Conservation (phyloP, 2,888 invertebrate species). For the Tipula lateralis region DNA sequence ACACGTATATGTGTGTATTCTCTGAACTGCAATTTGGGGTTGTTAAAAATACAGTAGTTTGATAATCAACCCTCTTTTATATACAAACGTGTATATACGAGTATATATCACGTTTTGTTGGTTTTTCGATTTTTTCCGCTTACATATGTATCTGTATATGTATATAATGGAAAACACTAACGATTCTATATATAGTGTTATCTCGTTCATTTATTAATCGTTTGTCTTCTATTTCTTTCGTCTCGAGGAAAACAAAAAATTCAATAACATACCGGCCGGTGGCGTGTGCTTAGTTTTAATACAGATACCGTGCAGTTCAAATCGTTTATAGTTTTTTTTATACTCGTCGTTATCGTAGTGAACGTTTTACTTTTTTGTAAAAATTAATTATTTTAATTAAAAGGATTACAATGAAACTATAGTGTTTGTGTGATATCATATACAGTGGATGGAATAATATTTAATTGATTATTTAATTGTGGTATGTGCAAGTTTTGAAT, state of each 20-base stretch:
- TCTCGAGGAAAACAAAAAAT: neutral
- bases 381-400: neutral
- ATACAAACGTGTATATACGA: neutral
- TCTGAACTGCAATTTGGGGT: neutral
- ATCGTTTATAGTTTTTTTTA: neutral
- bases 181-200: neutral
- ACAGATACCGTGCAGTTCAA: conserved; percentile 5
- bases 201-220: neutral
- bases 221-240: neutral
- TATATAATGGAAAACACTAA: neutral
- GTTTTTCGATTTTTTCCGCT: conserved; percentile 1
- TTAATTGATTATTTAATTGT: neutral
- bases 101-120: neutral
- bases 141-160: neutral
- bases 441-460: neutral
- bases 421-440: neutral
- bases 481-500: neutral
- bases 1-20: neutral
- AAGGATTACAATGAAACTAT: neutral
- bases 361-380: neutral
- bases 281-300: conserved; percentile 11
- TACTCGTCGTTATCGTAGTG: neutral
- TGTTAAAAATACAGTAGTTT: neutral
- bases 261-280: conserved; percentile 11
- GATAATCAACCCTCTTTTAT: neutral